Evolutionary conservation across 2,888 invertebrate species (phyloP).

Genomic region (Andrena praecox): DNA sequence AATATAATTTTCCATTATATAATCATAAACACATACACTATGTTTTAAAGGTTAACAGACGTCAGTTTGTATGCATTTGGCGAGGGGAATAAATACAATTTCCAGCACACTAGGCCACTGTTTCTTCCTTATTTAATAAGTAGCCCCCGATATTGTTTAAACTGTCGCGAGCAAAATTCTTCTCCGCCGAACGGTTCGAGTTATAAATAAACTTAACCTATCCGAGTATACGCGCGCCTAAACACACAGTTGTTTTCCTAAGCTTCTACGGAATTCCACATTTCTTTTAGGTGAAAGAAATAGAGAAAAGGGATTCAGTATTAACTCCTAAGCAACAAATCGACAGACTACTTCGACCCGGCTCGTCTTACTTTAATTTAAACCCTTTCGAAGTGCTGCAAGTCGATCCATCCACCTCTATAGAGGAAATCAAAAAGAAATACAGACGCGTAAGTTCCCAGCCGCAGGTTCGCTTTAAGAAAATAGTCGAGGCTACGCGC

Average conservation of each 20-base stretch:
- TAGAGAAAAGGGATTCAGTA: slow-evolving; percentile 98
- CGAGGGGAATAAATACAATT: slow-evolving; percentile 32
- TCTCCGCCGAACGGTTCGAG: slow-evolving; percentile 2
- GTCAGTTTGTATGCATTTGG: slow-evolving; percentile 56
- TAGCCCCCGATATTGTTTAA: not conserved
- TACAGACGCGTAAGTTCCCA: slow-evolving; percentile 90
- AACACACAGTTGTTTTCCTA: slow-evolving; percentile 27
- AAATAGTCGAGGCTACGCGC: not conserved
- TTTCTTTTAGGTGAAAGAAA: slow-evolving; percentile 95
- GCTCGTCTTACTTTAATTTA: slow-evolving; percentile 99
- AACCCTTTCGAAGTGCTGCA: slow-evolving; percentile 98
- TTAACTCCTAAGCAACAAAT: slow-evolving; percentile 99
- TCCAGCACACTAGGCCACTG: not conserved
- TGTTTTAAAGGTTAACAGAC: slow-evolving; percentile 53
- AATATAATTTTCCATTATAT: slow-evolving; percentile 47
- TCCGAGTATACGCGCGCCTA: slow-evolving; percentile 41
- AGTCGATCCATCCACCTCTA: slow-evolving; percentile 94
- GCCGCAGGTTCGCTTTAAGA: not conserved
- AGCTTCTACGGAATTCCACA: slow-evolving; percentile 19
- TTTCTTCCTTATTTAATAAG: slow-evolving; percentile 11
- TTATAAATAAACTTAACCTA: slow-evolving; percentile 67
- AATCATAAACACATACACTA: slow-evolving; percentile 44
- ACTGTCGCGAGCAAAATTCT: slow-evolving; percentile 16
- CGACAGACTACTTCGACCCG: slow-evolving; percentile 96
- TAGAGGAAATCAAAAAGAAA: slow-evolving; percentile 98